A percentile compares a stretch with the other conserved stretches of the same genome.
Evolutionary conservation across 2,113 vertebrate genomes (phyloP).

Genomic region (Colius striatus): DNA sequence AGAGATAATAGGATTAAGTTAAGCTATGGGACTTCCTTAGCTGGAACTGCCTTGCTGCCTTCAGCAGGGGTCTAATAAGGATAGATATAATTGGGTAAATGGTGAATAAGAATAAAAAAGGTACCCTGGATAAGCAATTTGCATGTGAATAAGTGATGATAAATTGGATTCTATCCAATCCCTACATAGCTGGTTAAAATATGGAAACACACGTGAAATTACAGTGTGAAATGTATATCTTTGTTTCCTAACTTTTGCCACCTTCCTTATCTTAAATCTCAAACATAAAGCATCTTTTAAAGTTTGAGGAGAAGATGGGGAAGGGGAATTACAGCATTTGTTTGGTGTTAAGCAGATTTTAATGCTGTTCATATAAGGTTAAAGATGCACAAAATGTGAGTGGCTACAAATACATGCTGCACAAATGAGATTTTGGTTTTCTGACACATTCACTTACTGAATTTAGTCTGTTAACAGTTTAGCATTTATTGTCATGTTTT

Average conservation of each 20-base stretch:
- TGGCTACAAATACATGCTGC: constrained; percentile 54
- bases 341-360: constrained; percentile 40
- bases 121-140: constrained; percentile 67
- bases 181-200: constrained; percentile 67
- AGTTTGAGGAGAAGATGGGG: background rate
- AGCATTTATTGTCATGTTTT: constrained; percentile 75
- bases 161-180: constrained; percentile 79
- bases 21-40: constrained; percentile 80
- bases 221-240: constrained; percentile 33
- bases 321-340: background rate
- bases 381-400: constrained; percentile 62
- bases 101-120: constrained; percentile 76
- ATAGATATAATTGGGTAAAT: constrained; percentile 84
- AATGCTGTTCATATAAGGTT: constrained; percentile 40
- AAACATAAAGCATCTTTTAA: background rate
- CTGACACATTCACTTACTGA: constrained; percentile 72
- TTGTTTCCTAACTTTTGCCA: background rate
- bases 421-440: constrained; percentile 65
- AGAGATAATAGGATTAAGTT: constrained; percentile 85
- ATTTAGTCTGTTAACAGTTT: constrained; percentile 71
- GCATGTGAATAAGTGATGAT: constrained; percentile 76
- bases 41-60: constrained; percentile 75
- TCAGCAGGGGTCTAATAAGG: constrained; percentile 86
- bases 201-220: constrained; percentile 41
- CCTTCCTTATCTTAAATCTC: constrained; percentile 38